These are phyloP conservation scores for Colinus virginianus DNA, from an alignment of 2,113 vertebrate species.

Conservation along the genomic window DNA sequence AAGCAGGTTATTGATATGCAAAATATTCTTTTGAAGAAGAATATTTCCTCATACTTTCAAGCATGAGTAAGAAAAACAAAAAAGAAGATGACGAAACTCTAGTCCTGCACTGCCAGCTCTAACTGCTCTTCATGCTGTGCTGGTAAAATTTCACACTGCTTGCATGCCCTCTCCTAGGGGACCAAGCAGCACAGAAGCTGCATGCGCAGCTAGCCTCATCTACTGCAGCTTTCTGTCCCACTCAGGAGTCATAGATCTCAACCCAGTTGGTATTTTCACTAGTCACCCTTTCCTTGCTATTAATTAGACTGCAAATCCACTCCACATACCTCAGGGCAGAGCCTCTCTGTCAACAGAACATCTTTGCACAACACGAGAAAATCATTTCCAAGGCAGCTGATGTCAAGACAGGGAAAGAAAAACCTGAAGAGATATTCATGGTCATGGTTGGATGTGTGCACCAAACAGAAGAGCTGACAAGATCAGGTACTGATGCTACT, in stretches of 20 bases:
- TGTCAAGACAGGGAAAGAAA: background rate
- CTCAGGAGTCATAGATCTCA: background rate
- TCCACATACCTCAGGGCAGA: background rate
- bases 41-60: constrained; percentile 62
- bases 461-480: background rate
- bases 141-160: background rate
- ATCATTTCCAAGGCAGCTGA: background rate
- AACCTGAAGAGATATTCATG: background rate
- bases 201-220: rapidly evolving
- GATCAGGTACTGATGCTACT: background rate
- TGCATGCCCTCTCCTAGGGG: background rate
- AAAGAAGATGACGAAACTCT: constrained; percentile 28
- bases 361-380: background rate
- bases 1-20: constrained; percentile 52
- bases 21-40: constrained; percentile 66
- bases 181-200: background rate
- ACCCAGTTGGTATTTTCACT: background rate
- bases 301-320: constrained; percentile 13
- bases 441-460: background rate
- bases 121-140: background rate
- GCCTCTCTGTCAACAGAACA: background rate
- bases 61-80: constrained; percentile 33
- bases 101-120: background rate
- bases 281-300: background rate
- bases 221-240: background rate